Percentiles rank a stretch among this genome's conserved stretches.
Evolutionary conservation across 2,797 vertebrate species (phyloP).

Genomic region (Typhlichthys eigenmanni): DNA sequence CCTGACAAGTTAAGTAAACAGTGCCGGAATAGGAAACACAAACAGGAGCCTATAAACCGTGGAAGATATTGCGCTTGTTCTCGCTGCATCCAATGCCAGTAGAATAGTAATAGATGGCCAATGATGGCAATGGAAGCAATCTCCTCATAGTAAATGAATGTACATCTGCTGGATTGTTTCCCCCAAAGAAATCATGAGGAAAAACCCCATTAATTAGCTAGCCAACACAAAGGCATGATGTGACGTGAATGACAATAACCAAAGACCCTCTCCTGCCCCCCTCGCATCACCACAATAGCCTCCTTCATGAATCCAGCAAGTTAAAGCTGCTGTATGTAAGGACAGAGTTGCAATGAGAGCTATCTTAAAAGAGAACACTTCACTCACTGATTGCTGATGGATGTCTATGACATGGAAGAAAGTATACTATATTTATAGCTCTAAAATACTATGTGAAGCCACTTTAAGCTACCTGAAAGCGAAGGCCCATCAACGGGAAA

Average conservation of each 20-base stretch:
- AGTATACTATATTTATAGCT: too few species aligned
- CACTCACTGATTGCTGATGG: too few species aligned
- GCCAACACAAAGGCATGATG: constrained; percentile 47
- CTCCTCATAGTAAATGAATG: constrained; percentile 67
- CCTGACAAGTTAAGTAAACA: constrained; percentile 47
- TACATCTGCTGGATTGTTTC: constrained; percentile 73
- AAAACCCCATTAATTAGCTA: constrained; percentile 67
- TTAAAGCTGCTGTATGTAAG: not conserved
- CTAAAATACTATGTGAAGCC: too few species aligned
- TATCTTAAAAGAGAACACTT: too few species aligned
- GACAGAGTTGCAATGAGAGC: too few species aligned
- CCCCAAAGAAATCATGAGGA: constrained; percentile 69
- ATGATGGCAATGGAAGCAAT: constrained; percentile 62
- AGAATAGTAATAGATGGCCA: constrained; percentile 60
- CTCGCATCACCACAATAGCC: constrained; percentile 14
- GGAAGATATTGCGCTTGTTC: constrained; percentile 26
- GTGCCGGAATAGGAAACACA: constrained; percentile 39
- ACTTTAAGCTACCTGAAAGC: constrained; percentile 37
- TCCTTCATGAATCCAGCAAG: constrained; percentile 45
- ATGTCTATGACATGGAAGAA: too few species aligned
- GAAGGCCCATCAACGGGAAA: constrained; percentile 31
- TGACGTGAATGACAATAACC: constrained; percentile 70
- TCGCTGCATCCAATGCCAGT: constrained; percentile 32
- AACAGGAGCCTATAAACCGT: constrained; percentile 43
- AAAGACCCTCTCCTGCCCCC: constrained; percentile 28